phyloP scores from a whole-genome alignment of 2,113 vertebrate genomes.

The Pogona vitticeps region DNA sequence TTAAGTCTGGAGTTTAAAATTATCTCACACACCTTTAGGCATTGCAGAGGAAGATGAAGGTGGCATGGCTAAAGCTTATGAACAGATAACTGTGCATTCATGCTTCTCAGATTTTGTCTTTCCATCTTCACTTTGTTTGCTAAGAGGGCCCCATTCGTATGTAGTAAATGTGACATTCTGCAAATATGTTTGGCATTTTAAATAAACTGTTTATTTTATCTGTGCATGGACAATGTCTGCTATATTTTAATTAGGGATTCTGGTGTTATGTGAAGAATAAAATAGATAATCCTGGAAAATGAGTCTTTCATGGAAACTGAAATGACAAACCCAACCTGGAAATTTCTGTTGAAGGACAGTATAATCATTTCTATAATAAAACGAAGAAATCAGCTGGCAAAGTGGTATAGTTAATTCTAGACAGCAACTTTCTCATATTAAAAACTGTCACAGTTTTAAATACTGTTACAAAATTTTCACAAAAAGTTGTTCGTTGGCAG shows the following conservation, averaged over 20 bases:
- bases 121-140: slow-evolving; percentile 50
- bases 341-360: too few relatives aligned
- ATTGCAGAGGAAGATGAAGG: neutral
- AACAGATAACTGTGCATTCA: slow-evolving; percentile 19
- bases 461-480: too few relatives aligned
- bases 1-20: neutral
- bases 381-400: too few relatives aligned
- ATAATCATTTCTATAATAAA: too few relatives aligned
- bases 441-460: too few relatives aligned
- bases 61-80: neutral
- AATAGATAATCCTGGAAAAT: neutral
- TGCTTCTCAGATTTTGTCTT: slow-evolving; percentile 26
- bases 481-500: too few relatives aligned
- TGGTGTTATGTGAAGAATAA: slow-evolving; percentile 57
- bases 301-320: slow-evolving; percentile 12
- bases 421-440: too few relatives aligned
- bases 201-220: slow-evolving; percentile 71
- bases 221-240: slow-evolving; percentile 47
- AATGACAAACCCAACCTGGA: neutral
- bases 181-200: slow-evolving; percentile 47
- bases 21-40: neutral
- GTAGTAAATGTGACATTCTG: slow-evolving; percentile 46
- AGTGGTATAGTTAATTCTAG: too few relatives aligned
- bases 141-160: slow-evolving; percentile 39
- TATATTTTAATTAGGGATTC: slow-evolving; percentile 55